Evolutionary conservation across 2,888 invertebrate species (phyloP), one percentile per base, ranked within the genome.

Genomic region (Lamellibrachia columna): DNA sequence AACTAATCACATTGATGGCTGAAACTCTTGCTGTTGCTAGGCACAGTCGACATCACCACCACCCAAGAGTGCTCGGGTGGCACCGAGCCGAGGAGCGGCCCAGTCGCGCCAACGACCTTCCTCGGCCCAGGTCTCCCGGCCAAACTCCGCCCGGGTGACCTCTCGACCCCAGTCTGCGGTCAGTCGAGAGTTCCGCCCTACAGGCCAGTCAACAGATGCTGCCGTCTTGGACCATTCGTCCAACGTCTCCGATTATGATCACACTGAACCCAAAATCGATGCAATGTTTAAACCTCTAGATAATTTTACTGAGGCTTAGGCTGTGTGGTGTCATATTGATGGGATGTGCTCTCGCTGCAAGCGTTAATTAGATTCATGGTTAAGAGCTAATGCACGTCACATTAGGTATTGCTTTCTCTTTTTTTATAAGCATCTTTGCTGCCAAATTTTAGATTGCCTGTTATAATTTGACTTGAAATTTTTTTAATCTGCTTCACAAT

Each of bases 111-210:
- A 60, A 60, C 60, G 60, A 9, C 60, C 91, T 9, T 91, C 53
- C 52, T 53, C 91, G 52, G 53, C 91, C 9, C 91, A 91, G 28
- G 53, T 91, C 15, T 91, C 91, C 52, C 91, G 91, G 15, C 91
- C 91, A 11, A n/a, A 22, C 8, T 52, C 91, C 6, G 52, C 91
- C 53, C 91, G 91, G 11, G 53, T 91, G 91, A 91, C 91, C 91
- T 91, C 91, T 9, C 91, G 91, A 91, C 91, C 91, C 15, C 91
- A 91, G 91, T 91, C 91, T 8, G 91, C 91, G 22, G 53, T 53
- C 1, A 91, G 52, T 11, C 91, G 91, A 91, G 91, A 91, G 4
- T 7, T 91, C 91, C 91, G 91, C 9, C 53, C 91, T 4, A 60
- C 60, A 15, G 60, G 4, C 60, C 60, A 60, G 60, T 60, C 60